Evolutionary conservation across 1,140 invertebrate genomes (phyloP), one percentile per base, ranked within the genome.

Genomic region (Ceratosolen fusciceps): DNA sequence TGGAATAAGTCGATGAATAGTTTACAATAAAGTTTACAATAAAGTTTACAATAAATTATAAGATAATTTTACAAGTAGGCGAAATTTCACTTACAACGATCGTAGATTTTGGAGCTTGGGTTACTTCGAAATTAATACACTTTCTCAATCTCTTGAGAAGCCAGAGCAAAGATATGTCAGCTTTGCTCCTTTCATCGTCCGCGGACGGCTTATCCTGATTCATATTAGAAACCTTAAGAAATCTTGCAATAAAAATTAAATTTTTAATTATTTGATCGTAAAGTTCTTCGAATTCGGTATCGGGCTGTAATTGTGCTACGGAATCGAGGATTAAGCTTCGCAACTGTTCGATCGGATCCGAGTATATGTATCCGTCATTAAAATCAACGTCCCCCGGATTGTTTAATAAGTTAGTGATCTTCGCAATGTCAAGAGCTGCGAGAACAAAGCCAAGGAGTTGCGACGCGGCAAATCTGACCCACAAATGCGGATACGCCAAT

Each of bases 371-470:
- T n/a, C 92, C 91, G 5, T 80, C 82, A 67, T 87, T 81, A 1
- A 60, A 1, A 58, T 78, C 39, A 24, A 67, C 34, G 4, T 85
- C 80, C 9, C 82, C 72, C 2, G 87, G 82, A 77, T 87, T 86
- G 83, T 90, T 86, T 9, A 91, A 74, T 68, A 90, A 39, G 74
- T 88, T 80, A 54, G 91, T 88, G 49, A 96, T 85, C 78, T 93
- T 92, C 12, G 93, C 91, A 8, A 91, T 86, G 81, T 95, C 91
- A 77, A 95, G 91, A 0, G 91, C 84, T 7, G 91, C 90, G 49
- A 98, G 90, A 65, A 97, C 90, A 31, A 93, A 91, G 4, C 94
- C 94, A 31, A 98, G 87, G 54, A 97, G 91, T 86, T 96, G 95
- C 2, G 93, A 91, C 19, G 95, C 92, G 74, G 92, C 92, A 62